Evolutionary conservation across 2,888 invertebrate species (phyloP), one percentile per base, ranked within the genome.

Genomic region (Aromia moschata): DNA sequence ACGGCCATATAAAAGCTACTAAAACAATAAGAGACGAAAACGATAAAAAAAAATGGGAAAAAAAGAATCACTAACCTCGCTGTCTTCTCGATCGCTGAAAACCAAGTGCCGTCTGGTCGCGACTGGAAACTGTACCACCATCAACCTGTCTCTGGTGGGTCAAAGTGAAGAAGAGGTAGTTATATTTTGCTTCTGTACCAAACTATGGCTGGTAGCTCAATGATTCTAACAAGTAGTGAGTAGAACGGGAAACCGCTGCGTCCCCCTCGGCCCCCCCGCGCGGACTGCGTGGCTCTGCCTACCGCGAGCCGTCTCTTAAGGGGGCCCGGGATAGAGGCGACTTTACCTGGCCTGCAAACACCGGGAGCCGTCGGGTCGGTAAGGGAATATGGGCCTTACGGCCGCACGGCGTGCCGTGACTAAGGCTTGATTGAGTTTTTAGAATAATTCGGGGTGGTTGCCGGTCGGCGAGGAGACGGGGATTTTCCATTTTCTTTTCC

Each of bases 171-270:
- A 56, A 56, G 61, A 61, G 58, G 60, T 60, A 63, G 70, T 71
- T 70, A 71, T 71, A 67, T 75, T 75, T 74, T 75, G 78, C 80
- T 80, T 79, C 80, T 80, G 80, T 80, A 77, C 78, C 77, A 78
- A 79, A 78, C 77, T 79, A 78, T 76, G 74, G 78, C 75, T 79
- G 79, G 80, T 79, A 79, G 79, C 79, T 77, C 79, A 79, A 80
- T 80, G 80, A 77, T 78, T 76, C 78, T 76, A 75, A 78, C 78
- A 77, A 71, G 80, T 79, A 80, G 79, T 79, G 79, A 76, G 78
- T 78, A 77, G 77, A 76, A 75, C 76, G 73, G 74, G 76, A 75
- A 73, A 74, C 74, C 74, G 70, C 71, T 68, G 75, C 63, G 61
- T 69, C 74, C 77, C 77, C 73, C 68, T 60, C 49, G 61, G 9